These are phyloP conservation scores for Hippasteria phrygiana DNA, from an alignment of 53 echinoderm and acorn worm species.

Conservation along the genomic window DNA sequence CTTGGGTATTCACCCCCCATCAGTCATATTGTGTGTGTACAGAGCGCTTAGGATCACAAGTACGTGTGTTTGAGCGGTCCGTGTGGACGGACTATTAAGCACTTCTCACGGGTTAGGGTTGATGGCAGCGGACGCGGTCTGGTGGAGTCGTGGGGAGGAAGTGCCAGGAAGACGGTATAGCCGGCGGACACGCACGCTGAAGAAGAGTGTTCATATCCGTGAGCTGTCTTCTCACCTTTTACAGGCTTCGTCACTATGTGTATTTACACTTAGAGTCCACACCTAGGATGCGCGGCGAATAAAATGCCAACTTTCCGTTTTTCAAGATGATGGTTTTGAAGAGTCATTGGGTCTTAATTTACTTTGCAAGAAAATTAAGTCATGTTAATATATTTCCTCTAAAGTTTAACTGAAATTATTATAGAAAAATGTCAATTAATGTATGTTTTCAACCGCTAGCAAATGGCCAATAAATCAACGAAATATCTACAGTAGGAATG, in stretches of 20 bases:
- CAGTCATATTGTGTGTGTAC: constrained; percentile 61
- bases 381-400: background rate
- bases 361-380: background rate
- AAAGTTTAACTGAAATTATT: too few species aligned
- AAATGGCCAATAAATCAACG: too few species aligned
- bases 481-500: too few species aligned
- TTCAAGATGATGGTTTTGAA: background rate
- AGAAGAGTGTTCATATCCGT: constrained; percentile 69
- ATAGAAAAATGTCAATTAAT: too few species aligned
- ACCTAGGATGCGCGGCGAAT: constrained; percentile 44
- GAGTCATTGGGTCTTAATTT: constrained; percentile 7
- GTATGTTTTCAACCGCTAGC: too few species aligned
- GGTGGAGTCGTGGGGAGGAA: constrained; percentile 55
- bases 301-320: constrained; percentile 3
- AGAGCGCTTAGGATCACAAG: constrained; percentile 55
- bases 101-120: constrained; percentile 29
- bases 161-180: constrained; percentile 62
- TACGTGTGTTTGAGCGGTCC: constrained; percentile 43
- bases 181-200: constrained; percentile 59
- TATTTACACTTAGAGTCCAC: constrained; percentile 43
- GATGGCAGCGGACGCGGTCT: constrained; percentile 43
- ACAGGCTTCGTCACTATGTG: constrained; percentile 51
- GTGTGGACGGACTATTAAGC: constrained; percentile 43
- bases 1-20: constrained; percentile 47
- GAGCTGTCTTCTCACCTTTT: constrained; percentile 59